A percentile compares a stretch with the other conserved stretches of the same genome.
These are phyloP conservation scores for Orientallactaga bullata DNA, from an alignment of 2,113 vertebrate genomes.

Conservation along the genomic window DNA sequence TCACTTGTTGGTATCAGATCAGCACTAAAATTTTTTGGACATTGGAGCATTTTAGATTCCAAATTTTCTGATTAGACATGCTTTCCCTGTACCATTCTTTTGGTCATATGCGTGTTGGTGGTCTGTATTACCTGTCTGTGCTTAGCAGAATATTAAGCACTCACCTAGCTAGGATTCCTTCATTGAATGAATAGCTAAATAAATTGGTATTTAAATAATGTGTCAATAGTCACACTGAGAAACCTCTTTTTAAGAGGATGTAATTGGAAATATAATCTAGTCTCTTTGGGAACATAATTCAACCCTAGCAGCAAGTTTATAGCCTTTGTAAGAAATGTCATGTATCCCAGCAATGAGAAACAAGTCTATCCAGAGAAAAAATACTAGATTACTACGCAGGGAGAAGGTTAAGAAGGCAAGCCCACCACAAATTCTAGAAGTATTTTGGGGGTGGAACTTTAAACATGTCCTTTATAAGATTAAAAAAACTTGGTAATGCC, in stretches of 20 bases:
- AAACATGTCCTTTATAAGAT: background rate
- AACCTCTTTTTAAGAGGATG: conserved; percentile 41
- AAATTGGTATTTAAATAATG: conserved; percentile 32
- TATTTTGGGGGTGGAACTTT: conserved; percentile 38
- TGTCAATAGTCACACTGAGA: conserved; percentile 5
- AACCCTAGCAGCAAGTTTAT: conserved; percentile 42
- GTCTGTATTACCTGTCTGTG: conserved; percentile 5
- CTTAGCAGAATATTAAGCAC: conserved; percentile 13
- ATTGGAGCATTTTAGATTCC: background rate
- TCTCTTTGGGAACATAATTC: background rate
- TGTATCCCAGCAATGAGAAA: conserved; percentile 18
- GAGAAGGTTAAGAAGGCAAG: conserved; percentile 42
- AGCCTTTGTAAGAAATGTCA: conserved; percentile 41
- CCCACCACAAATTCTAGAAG: conserved; percentile 22
- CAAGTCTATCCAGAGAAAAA: conserved; percentile 1
- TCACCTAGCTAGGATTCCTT: conserved; percentile 8
- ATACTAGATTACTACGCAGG: conserved; percentile 23
- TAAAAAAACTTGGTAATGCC: conserved; percentile 28
- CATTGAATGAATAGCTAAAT: conserved; percentile 39
- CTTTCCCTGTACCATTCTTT: background rate
- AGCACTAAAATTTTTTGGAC: background rate
- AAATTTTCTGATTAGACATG: background rate
- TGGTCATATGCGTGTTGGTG: conserved; percentile 42
- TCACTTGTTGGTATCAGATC: background rate
- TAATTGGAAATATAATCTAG: conserved; percentile 31